Evolutionary conservation across 2,113 vertebrate species (phyloP), one percentile per base, ranked within the genome.

Genomic region (Piaya cayana): DNA sequence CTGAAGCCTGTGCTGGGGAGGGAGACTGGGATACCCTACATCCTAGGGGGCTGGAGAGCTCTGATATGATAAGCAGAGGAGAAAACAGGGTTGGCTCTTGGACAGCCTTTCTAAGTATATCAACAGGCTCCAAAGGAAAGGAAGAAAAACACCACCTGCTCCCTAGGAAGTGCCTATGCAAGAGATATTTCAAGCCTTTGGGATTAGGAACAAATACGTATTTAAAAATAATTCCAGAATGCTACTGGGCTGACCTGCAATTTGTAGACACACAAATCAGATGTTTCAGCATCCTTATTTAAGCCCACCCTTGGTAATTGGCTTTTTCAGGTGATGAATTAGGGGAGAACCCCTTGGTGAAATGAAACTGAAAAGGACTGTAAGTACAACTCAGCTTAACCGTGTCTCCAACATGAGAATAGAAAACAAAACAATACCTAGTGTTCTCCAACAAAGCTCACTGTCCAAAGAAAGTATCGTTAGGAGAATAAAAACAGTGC

Each of bases 311-410:
- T 79, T 52, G 29, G 42, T 62, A 84, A 69, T 1, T 82, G 65
- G 43, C 55, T 94, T 91, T 92, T 90, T 45, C 45, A 72, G 58
- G 58, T 78, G 70, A 87, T 80, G 81, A 91, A 76, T 76, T 70
- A 87, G 19, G 8, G 42, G 69, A 92, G 71, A 92, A 43, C 64
- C 76, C 18, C 43, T 79, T 18, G 53, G 56, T 75, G 83, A 78
- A 92, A 84, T 8, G 43, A 42, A 74, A 82, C 39, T 70, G 53
- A 89, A 78, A 36, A 75, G 49, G 49, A 56, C 74, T 43, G 74
- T 87, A 82, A 95, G 86, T 70, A 85, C 86, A 71, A 75, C 90
- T 82, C 81, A 82, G 36, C 63, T 50, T 71, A 43, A 69, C 62
- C 69, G 27, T 85, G 53, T 56, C 19, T 30, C 50, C 71, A 71